Percentiles rank a stretch among this genome's conserved stretches.
These are phyloP conservation scores for Montipora sp. DNA, from an alignment of 64 coral and sea anemone genomes.

Conservation along the genomic window DNA sequence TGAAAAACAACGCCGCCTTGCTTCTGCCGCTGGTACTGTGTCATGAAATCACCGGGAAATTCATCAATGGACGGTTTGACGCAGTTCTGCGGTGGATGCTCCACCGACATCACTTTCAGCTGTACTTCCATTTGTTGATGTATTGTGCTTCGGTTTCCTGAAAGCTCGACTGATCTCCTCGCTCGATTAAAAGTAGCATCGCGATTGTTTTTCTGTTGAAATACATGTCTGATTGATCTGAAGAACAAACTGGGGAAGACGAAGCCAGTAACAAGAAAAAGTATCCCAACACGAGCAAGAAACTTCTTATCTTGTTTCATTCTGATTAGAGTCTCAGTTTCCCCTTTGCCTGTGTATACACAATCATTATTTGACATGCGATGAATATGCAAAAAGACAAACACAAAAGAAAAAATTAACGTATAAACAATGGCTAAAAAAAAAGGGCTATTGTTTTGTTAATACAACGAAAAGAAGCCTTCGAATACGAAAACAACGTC, in stretches of 20 bases:
- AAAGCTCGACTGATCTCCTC: background rate
- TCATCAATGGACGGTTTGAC: slow-evolving; percentile 87
- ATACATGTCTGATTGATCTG: background rate
- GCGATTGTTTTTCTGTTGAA: background rate
- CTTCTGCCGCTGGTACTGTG: slow-evolving; percentile 63
- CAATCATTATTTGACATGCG: too few species aligned
- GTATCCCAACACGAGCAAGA: background rate
- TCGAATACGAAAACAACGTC: too few species aligned
- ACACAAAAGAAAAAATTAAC: too few species aligned
- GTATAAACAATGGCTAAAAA: too few species aligned
- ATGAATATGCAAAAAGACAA: too few species aligned
- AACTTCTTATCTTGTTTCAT: background rate
- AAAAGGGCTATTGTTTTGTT: too few species aligned
- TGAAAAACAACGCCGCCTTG: slow-evolving; percentile 81
- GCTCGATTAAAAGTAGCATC: background rate
- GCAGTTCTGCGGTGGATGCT: slow-evolving; percentile 57
- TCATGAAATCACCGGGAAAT: slow-evolving; percentile 90
- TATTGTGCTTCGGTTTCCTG: background rate
- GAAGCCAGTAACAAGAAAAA: background rate
- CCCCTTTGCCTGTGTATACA: too few species aligned
- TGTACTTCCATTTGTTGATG: background rate
- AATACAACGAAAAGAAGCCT: too few species aligned
- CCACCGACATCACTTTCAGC: background rate
- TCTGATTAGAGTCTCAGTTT: background rate
- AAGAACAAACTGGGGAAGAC: slow-evolving; percentile 20